Evolutionary conservation across 2,797 vertebrate species (phyloP), one percentile per base, ranked within the genome.

Genomic region (Labeo calbasu): DNA sequence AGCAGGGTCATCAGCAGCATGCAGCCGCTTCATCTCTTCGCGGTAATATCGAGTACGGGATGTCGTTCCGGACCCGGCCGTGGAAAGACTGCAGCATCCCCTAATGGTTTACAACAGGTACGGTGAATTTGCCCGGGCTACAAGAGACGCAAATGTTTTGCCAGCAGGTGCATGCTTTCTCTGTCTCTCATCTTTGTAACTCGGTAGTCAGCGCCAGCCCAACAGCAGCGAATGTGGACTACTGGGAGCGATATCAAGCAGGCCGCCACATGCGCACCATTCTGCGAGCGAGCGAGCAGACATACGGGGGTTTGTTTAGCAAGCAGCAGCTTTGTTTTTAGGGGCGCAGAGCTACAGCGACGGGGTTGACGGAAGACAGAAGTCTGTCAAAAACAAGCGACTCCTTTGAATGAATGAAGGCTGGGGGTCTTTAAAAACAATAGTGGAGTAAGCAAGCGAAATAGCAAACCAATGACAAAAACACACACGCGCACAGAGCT

Each of bases 331-430:
- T 85, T 84, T 84, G 85, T 83, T 87, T 88, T 86, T 32, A 72
- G 80, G 46, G 79, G 25, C n/a, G 84, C 84, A 51, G 55, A 69
- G 73, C 81, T 80, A 61, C 80, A 83, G 80, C 79, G 65, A 83
- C 48, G 12, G 21, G 66, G 55, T 21, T 80, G 81, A 87, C 86
- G 91, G 88, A 91, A 90, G 88, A 87, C 70, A 86, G 84, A 81
- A 84, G 88, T 88, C 88, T 69, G 21, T 79, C 87, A 89, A 86
- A 88, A 90, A 90, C 86, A 91, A 88, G 90, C 78, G 84, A 85
- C 75, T 43, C 48, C 86, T 88, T 86, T 88, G 87, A 90, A 79
- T 85, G 85, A 91, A 86, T 59, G 87, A 82, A 85, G 88, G 85
- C 86, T 78, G 81, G 65, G 48, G 73, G 75, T 68, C 65, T 79